Conservation (phyloP, 2,888 invertebrate genomes). For the Zootermopsis nevadensis region DNA sequence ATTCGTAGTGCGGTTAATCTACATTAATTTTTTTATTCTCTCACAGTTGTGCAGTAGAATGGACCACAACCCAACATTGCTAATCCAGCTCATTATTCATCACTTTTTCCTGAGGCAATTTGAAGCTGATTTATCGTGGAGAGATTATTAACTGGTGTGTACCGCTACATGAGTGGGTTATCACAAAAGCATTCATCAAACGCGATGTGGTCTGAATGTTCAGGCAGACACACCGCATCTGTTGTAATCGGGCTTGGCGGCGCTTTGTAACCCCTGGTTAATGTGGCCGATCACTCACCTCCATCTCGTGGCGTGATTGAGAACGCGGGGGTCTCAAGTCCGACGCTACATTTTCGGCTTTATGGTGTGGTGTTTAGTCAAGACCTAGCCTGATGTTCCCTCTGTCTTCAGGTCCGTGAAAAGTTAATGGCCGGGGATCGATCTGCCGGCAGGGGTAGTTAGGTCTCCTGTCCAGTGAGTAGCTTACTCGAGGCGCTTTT, state of each 20-base stretch:
- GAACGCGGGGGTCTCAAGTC: no score
- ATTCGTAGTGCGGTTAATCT: constrained; percentile 11
- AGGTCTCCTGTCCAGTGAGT: no score
- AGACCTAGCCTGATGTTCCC: no score
- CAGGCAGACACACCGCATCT: neutral
- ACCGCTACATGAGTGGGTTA: neutral
- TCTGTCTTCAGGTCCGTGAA: no score
- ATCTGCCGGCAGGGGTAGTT: no score
- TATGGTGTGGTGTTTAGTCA: no score
- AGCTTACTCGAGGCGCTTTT: no score
- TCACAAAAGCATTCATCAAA: constrained; percentile 4
- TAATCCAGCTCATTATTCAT: constrained; percentile 7
- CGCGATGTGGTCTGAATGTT: neutral
- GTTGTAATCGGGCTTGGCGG: neutral
- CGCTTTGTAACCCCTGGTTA: no score
- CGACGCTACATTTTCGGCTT: no score
- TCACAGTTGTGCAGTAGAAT: neutral
- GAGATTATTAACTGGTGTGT: neutral
- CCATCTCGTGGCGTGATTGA: no score
- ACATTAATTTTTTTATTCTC: neutral
- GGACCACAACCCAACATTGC: neutral
- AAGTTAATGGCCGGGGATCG: no score
- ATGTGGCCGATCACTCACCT: no score
- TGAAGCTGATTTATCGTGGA: constrained; percentile 4
- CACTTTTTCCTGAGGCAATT: constrained; percentile 12